Conservation (phyloP, 2,888 invertebrate species). For the Xestia sexstrigata region DNA sequence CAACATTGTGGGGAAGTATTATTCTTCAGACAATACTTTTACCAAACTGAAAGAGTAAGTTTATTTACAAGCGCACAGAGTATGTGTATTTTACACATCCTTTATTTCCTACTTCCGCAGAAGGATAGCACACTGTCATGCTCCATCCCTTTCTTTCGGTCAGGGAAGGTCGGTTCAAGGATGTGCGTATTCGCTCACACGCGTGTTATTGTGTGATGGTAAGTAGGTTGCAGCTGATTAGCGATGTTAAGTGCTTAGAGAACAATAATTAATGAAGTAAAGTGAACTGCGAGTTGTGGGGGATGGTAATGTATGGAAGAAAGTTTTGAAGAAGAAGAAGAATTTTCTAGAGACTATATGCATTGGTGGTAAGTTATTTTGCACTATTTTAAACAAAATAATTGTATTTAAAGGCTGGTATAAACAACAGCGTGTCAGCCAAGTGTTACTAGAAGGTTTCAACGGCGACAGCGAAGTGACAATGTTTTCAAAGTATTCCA, state of each 20-base stretch:
- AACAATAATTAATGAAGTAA: constrained; percentile 40
- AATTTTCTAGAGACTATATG: neutral
- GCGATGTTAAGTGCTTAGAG: constrained; percentile 49
- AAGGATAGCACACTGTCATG: neutral
- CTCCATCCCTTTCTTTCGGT: constrained; percentile 18
- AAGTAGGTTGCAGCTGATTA: constrained; percentile 49
- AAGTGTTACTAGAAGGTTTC: too few species aligned
- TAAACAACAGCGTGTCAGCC: too few species aligned
- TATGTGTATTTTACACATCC: constrained; percentile 1
- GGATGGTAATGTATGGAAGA: neutral
- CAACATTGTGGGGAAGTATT: neutral
- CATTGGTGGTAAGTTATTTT: neutral
- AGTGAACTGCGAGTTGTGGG: constrained; percentile 1
- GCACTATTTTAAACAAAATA: neutral
- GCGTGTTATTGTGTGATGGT: constrained; percentile 44
- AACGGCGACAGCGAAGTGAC: too few species aligned
- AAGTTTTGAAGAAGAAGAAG: too few species aligned
- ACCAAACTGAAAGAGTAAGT: neutral
- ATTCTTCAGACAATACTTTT: neutral
- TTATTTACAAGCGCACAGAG: neutral
- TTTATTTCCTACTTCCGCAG: constrained; percentile 3
- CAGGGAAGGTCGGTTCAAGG: constrained; percentile 4
- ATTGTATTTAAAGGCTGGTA: neutral
- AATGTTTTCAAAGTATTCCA: too few species aligned
- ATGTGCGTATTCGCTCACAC: constrained; percentile 27